A percentile compares a stretch with the other conserved stretches of the same genome.
Conservation (phyloP, 2,113 vertebrate species). For the Rutilus rutilus region DNA sequence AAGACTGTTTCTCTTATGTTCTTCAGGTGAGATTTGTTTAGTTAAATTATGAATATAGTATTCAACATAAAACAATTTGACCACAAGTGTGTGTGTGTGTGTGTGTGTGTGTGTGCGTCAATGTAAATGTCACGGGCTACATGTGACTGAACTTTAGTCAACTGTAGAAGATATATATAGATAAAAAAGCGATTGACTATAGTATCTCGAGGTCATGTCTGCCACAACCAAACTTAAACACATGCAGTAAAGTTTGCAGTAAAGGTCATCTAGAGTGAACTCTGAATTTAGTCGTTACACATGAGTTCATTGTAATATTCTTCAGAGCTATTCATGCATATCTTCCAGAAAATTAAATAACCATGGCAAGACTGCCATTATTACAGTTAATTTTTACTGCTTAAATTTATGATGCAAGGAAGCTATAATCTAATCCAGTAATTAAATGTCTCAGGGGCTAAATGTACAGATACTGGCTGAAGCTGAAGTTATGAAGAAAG, state of each 20-base stretch:
- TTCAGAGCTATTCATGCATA: constrained; percentile 75
- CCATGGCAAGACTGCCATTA: constrained; percentile 60
- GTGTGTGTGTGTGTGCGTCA: neutral
- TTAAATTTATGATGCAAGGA: constrained; percentile 56
- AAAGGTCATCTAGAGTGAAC: constrained; percentile 54
- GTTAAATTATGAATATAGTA: neutral
- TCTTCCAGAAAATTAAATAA: constrained; percentile 77
- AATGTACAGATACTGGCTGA: constrained; percentile 61
- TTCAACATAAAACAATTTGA: neutral
- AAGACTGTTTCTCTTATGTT: constrained; percentile 94
- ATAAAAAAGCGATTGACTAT: constrained; percentile 13
- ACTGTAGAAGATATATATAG: neutral
- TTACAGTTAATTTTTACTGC: constrained; percentile 70
- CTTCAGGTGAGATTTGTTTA: constrained; percentile 81
- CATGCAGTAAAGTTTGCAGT: neutral
- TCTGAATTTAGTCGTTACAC: constrained; percentile 69
- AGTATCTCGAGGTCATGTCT: constrained; percentile 43
- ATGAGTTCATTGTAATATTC: constrained; percentile 72
- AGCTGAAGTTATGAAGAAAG: constrained; percentile 68
- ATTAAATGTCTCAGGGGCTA: constrained; percentile 68
- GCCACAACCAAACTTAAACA: constrained; percentile 51
- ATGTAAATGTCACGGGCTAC: neutral
- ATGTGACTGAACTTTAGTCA: constrained; percentile 48
- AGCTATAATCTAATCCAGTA: constrained; percentile 70
- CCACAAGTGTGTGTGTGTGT: neutral